Evolutionary conservation across 2,113 vertebrate species (phyloP).

Genomic region (Colius striatus): DNA sequence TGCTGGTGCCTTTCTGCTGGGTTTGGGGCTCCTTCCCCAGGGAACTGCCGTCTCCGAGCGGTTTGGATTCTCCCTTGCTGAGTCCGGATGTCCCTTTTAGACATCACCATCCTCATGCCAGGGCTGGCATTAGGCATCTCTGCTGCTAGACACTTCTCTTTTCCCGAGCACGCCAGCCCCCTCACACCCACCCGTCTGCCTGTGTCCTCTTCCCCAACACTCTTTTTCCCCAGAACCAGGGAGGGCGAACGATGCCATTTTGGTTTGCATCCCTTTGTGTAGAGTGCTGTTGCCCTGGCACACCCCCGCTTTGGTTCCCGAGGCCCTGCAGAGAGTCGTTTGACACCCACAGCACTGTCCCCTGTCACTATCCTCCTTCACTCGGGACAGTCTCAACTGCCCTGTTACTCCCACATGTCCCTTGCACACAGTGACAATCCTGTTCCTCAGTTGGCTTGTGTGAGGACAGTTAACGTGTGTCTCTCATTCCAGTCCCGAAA

Average conservation of each 20-base stretch:
- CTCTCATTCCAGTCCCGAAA: neutral
- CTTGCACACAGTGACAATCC: fast-evolving
- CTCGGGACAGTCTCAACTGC: neutral
- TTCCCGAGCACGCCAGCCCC: neutral
- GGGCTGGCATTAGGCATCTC: neutral
- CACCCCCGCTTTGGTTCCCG: fast-evolving
- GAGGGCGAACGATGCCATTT: neutral
- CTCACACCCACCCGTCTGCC: neutral
- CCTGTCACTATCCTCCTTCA: neutral
- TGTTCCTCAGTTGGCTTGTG: neutral
- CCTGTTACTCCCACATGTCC: fast-evolving
- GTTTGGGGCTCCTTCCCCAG: neutral
- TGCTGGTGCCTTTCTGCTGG: neutral
- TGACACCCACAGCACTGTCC: neutral
- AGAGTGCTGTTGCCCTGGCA: neutral
- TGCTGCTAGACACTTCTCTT: neutral
- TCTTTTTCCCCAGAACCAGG: neutral
- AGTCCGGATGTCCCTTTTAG: neutral
- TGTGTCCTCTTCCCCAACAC: neutral
- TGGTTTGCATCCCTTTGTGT: neutral
- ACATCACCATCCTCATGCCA: fast-evolving
- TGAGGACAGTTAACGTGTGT: fast-evolving
- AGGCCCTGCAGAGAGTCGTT: fast-evolving
- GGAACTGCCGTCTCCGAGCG: fast-evolving
- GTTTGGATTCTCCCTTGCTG: fast-evolving